phyloP scores from a whole-genome alignment of 2,113 vertebrate species.

The Pantherophis guttatus region DNA sequence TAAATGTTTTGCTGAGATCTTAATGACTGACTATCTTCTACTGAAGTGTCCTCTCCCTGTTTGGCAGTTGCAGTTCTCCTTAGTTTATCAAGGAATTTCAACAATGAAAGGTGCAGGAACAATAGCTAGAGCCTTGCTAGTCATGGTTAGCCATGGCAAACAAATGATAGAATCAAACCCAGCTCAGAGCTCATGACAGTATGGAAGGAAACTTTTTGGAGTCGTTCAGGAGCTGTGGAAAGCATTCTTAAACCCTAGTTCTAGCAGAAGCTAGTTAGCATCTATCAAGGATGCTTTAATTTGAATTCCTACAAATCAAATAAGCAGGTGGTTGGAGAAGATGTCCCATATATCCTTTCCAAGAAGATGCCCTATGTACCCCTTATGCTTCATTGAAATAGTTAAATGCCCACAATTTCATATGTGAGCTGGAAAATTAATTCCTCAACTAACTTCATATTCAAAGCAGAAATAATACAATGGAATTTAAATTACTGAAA shows the following conservation, averaged over 20 bases:
- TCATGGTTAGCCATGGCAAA: neutral
- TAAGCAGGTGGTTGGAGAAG: neutral
- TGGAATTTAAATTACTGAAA: constrained; percentile 41
- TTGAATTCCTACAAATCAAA: neutral
- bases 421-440: constrained; percentile 36
- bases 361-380: neutral
- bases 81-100: neutral
- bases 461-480: constrained; percentile 43
- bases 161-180: neutral
- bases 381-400: constrained; percentile 18
- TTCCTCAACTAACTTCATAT: constrained; percentile 12
- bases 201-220: neutral
- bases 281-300: neutral
- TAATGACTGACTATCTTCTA: neutral
- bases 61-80: neutral
- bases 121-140: neutral
- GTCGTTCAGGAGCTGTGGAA: neutral
- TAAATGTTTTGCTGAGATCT: neutral
- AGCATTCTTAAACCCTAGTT: neutral
- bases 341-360: neutral
- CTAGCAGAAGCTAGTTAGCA: neutral
- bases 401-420: constrained; percentile 3
- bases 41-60: neutral
- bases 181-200: neutral
- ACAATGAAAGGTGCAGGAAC: neutral